phyloP scores from a whole-genome alignment of 2,113 vertebrate species.

The Galbula dea region DNA sequence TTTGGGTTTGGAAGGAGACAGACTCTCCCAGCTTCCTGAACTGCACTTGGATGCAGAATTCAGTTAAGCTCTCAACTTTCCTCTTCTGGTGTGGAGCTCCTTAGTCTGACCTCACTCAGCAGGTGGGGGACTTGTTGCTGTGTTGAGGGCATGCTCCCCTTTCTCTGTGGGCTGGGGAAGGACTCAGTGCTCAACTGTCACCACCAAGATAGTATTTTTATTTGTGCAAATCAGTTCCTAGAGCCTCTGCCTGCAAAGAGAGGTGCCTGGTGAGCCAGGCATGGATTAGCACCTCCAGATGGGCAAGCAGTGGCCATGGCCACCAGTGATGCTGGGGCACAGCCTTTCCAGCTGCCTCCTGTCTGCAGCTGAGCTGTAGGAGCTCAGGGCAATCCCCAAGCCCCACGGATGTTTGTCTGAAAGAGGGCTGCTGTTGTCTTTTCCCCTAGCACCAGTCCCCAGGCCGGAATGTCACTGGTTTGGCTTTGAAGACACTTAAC shows the following conservation, averaged over 20 bases:
- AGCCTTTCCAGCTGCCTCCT: neutral
- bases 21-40: neutral
- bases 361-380: neutral
- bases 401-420: neutral
- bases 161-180: neutral
- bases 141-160: neutral
- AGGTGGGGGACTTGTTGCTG: neutral
- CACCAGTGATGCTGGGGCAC: fast-evolving
- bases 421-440: neutral
- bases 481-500: neutral
- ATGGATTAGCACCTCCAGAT: neutral
- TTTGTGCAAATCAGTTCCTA: neutral
- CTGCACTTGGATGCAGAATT: neutral
- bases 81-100: neutral
- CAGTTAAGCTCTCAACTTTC: neutral
- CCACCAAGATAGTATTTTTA: neutral
- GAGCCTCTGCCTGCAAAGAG: neutral
- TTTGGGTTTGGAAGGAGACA: conserved; percentile 12
- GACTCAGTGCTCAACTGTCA: neutral
- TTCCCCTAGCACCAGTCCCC: neutral
- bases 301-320: neutral
- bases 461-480: neutral
- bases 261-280: neutral
- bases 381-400: neutral
- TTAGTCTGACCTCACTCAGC: neutral